Evolutionary conservation across 2,888 invertebrate genomes (phyloP), one percentile per base, ranked within the genome.

Genomic region (Mythimna albipuncta): DNA sequence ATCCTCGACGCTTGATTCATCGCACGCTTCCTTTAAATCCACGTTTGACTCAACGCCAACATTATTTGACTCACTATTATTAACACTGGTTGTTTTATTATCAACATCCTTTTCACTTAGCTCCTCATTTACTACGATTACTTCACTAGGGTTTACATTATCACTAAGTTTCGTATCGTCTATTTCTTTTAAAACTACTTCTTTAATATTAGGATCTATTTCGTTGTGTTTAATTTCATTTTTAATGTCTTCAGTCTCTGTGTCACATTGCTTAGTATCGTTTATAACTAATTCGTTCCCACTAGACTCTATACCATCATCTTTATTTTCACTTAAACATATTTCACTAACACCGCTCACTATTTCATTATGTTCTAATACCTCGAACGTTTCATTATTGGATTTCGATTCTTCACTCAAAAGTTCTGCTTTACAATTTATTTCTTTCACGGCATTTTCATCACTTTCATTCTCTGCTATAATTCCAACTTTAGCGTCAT

Each of bases 61-160:
- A 84, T 79, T 83, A 78, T 73, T 86, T 79, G 85, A 86, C 58
- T 86, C 87, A 85, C 84, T 82, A 71, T 63, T 78, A 79, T 69
- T 76, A 21, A 52, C 13, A 61, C 21, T 13, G 7, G 6, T 32
- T 26, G 69, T 71, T 68, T 82, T 63, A 82, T 72, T 72, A 59
- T 57, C 52, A 11, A 72, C 69, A 67, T 77, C 77, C 68, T 75
- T 81, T 79, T 64, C 69, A 71, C 35, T 65, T 10, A 32, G 11
- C 16, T 61, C 70, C 52, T 69, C 76, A 64, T 69, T 59, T 13
- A 59, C 19, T 57, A 10, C 38, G 0, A 1, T 21, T 32, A 62
- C 61, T 72, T 74, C 71, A 75, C 69, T 72, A 64, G 21, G 41
- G 9, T 64, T 19, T 59, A 64, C 7, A 59, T 35, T 70, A 38